Base-by-base conservation (phyloP, 1,140 invertebrate genomes). In the Eufriesea mexicana region DNA sequence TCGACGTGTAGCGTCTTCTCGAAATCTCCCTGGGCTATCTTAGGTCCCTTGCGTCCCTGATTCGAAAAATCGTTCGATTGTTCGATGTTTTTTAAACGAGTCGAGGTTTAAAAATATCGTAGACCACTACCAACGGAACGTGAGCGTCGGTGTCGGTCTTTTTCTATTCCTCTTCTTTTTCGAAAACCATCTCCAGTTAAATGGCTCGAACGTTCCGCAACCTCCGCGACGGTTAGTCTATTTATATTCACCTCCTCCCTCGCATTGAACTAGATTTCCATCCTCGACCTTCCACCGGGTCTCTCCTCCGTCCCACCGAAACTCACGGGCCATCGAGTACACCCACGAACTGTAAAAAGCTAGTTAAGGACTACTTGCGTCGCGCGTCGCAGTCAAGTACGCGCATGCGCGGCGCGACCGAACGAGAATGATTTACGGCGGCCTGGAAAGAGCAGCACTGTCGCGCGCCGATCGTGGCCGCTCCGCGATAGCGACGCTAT, bases 181-280 rank as follows among this genome's bases (percentile, higher is more conserved):
- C 10, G 5, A 16, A 18, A 71, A 71, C 51, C 12, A 9, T 47
- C 49, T 9, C 18, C 68, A 5, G n/a, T 28, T 51, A 20, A 68
- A 28, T 9, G 45, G 18, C 16, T 0, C 47, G 23, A 51, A 51
- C 25, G 42, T 49, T 49, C 47, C 42, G n/a, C 42, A n/a, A 23
- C 10, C n/a, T 70, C 45, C n/a, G 35, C 18, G 61, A 12, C 28
- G 23, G 20, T 28, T 18, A 16, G 18, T 10, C 8, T 51, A 51
- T 71, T 71, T 71, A 71, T 71, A 71, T 20, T 71, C 68, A 28
- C 10, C 47, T n/a, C 25, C 10, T 47, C 47, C 45, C 45, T 68
- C 66, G n/a, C 68, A 71, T 51, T 71, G 68, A 71, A 28, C 68
- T 71, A 51, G 47, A 71, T 71, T 71, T 71, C 68, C 45, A 49